Percentiles rank a stretch among this genome's conserved stretches.
phyloP scores from a whole-genome alignment of 2,888 invertebrate species.

The Halictus quadricinctus region DNA sequence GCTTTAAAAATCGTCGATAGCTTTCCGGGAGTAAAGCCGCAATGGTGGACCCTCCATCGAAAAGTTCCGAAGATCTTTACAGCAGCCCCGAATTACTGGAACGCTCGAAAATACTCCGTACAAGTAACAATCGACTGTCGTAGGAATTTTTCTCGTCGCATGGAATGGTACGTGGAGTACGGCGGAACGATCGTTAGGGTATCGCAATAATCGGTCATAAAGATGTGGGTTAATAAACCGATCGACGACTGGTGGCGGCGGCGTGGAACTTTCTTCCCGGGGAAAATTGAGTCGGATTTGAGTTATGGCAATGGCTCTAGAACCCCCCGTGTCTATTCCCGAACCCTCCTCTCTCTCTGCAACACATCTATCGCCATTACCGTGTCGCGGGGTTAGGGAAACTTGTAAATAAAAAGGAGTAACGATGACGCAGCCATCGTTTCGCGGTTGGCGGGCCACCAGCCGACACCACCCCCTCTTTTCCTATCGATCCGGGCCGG shows the following conservation, averaged over 20 bases:
- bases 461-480: constrained; percentile 24
- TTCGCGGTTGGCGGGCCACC: constrained; percentile 63
- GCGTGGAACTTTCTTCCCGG: constrained; percentile 75
- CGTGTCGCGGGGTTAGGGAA: constrained; percentile 57
- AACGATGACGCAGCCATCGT: constrained; percentile 68
- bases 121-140: constrained; percentile 5
- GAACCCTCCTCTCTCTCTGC: constrained; percentile 64
- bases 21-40: not conserved
- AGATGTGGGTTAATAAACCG: constrained; percentile 72
- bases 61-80: constrained; percentile 6
- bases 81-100: not conserved
- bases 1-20: not conserved
- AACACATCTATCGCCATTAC: constrained; percentile 74
- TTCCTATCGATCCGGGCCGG: constrained; percentile 40
- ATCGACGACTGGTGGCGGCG: constrained; percentile 60
- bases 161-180: not conserved
- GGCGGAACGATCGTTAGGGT: constrained; percentile 26
- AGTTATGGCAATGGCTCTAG: constrained; percentile 74
- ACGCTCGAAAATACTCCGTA: not conserved
- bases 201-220: constrained; percentile 70
- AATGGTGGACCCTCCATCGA: not conserved
- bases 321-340: constrained; percentile 62
- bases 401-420: constrained; percentile 78
- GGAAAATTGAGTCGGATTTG: constrained; percentile 81
- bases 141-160: constrained; percentile 23